phyloP scores from a whole-genome alignment of 1,140 invertebrate species.

The Palaemon carinicauda region DNA sequence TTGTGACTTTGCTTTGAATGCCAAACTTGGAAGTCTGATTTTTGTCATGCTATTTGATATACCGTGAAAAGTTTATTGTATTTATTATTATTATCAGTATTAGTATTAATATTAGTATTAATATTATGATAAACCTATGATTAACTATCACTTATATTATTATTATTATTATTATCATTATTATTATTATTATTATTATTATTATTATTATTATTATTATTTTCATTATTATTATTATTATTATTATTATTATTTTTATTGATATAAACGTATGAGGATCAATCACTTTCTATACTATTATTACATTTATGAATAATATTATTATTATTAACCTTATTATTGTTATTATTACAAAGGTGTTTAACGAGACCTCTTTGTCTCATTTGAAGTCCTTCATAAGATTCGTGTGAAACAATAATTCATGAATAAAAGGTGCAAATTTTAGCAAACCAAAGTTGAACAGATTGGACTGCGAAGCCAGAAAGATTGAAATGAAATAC shows the following conservation, averaged over 20 bases:
- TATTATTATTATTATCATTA: constrained; percentile 8
- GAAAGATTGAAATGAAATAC: no score
- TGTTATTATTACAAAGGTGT: no score
- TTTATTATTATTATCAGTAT: constrained; percentile 1
- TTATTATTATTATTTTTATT: constrained; percentile 11
- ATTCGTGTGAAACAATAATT: no score
- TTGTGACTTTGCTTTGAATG: not conserved
- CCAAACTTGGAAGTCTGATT: not conserved
- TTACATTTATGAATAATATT: no score
- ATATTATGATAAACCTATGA: not conserved
- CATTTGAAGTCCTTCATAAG: no score
- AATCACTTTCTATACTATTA: no score
- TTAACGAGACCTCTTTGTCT: no score
- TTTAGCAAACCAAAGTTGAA: no score
- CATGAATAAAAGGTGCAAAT: no score
- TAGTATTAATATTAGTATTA: not conserved
- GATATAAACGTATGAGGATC: no score
- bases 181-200: constrained; percentile 3
- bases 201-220: constrained; percentile 20
- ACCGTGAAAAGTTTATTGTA: not conserved
- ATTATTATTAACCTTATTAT: no score
- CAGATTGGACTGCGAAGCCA: no score
- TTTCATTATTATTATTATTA: constrained; percentile 8
- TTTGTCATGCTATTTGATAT: not conserved
- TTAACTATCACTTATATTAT: not conserved